phyloP scores from a whole-genome alignment of 1,140 invertebrate genomes.

The Cherax destructor region DNA sequence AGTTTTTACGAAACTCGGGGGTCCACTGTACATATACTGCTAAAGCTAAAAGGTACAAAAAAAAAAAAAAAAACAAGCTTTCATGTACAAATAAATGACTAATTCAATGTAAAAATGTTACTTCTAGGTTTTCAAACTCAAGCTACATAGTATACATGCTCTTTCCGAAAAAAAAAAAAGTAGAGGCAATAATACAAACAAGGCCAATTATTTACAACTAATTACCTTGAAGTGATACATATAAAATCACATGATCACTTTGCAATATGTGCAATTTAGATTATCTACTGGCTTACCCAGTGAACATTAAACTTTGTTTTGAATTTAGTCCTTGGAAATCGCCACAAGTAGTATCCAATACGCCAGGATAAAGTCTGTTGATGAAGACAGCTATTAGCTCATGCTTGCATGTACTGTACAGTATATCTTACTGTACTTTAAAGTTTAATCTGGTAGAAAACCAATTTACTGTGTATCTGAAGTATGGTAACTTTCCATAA shows the following conservation, averaged over 20 bases:
- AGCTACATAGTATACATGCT: too few species aligned
- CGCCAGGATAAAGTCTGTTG: constrained; percentile 52
- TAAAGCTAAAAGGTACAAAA: too few species aligned
- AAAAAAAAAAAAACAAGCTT: too few species aligned
- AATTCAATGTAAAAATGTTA: too few species aligned
- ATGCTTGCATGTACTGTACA: background rate
- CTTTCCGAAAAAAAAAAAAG: too few species aligned
- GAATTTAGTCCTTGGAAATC: constrained; percentile 56
- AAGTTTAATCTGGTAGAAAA: too few species aligned
- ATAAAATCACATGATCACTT: background rate
- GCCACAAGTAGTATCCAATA: constrained; percentile 50
- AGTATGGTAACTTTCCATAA: too few species aligned
- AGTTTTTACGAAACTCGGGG: too few species aligned
- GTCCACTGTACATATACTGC: too few species aligned
- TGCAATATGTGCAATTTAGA: background rate
- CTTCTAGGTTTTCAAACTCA: too few species aligned
- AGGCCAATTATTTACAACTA: background rate
- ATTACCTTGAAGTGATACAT: background rate
- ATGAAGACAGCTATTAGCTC: constrained; percentile 36
- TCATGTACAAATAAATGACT: too few species aligned
- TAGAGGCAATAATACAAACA: background rate
- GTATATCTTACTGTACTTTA: background rate
- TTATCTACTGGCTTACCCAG: constrained; percentile 45
- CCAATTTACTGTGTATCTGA: too few species aligned
- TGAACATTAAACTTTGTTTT: constrained; percentile 56